Evolutionary conservation across 2,888 invertebrate genomes (phyloP).

Genomic region (Phaonia tiefii): DNA sequence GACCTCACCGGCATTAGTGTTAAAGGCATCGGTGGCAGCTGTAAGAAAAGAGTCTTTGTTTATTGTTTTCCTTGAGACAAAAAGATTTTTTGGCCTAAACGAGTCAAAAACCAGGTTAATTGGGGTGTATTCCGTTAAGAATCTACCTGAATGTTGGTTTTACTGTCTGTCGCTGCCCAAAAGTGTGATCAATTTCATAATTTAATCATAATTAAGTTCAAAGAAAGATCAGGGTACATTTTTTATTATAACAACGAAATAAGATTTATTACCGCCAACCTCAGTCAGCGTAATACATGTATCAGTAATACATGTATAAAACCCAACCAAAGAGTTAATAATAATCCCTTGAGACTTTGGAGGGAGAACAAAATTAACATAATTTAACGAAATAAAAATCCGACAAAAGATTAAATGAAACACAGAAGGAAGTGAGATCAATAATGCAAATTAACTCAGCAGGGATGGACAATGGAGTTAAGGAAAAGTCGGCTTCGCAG

Average conservation of each 20-base stretch:
- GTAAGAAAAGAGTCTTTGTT: neutral
- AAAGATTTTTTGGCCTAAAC: no score
- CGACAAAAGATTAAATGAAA: neutral
- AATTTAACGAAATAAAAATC: slow-evolving; percentile 30
- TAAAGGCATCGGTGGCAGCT: neutral
- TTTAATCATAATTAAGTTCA: slow-evolving; percentile 50
- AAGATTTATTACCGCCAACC: slow-evolving; percentile 43
- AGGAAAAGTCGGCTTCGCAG: no score
- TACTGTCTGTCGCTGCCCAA: neutral
- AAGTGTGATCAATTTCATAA: slow-evolving; percentile 60
- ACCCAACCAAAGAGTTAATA: slow-evolving; percentile 1
- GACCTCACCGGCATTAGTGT: neutral
- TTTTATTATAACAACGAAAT: slow-evolving; percentile 5
- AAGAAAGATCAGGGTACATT: neutral
- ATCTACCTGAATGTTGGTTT: slow-evolving; percentile 50
- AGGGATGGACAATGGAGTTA: no score
- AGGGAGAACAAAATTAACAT: slow-evolving; percentile 47
- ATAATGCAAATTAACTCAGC: no score
- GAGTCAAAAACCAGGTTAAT: slow-evolving; percentile 39
- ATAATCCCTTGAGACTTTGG: slow-evolving; percentile 37
- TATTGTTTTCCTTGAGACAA: slow-evolving; percentile 26
- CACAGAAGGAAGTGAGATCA: neutral
- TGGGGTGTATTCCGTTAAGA: slow-evolving; percentile 59
- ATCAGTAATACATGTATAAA: neutral
- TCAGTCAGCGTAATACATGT: no score